A percentile compares a stretch with the other conserved stretches of the same genome.
Evolutionary conservation across 2,797 vertebrate species (phyloP).

Genomic region (Manis javanica): DNA sequence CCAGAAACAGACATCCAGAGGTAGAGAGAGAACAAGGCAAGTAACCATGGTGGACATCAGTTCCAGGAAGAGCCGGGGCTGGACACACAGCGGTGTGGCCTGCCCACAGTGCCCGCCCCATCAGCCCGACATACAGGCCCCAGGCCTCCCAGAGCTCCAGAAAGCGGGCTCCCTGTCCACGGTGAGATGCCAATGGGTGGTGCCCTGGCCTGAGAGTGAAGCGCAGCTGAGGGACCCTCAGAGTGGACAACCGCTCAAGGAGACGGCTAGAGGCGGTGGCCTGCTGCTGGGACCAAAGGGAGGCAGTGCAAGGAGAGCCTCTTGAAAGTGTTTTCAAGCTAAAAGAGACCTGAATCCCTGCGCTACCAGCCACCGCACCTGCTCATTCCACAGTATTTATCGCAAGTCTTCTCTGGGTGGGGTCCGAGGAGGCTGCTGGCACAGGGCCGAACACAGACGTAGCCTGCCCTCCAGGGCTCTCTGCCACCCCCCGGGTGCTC

Average conservation of each 20-base stretch:
- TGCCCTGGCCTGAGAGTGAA: not conserved
- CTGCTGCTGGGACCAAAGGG: fast-evolving
- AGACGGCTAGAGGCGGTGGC: fast-evolving
- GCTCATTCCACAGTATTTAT: fast-evolving
- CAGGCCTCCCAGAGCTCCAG: too few species aligned
- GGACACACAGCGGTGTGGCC: fast-evolving
- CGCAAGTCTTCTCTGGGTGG: fast-evolving
- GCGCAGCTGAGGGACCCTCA: fast-evolving
- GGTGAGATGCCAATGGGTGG: fast-evolving
- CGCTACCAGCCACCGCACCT: fast-evolving
- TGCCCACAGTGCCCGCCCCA: fast-evolving
- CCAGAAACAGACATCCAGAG: not conserved
- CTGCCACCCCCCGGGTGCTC: too few species aligned
- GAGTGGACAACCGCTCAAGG: fast-evolving
- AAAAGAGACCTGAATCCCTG: not conserved
- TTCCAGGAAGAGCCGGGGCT: not conserved
- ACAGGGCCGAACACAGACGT: fast-evolving
- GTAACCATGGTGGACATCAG: fast-evolving
- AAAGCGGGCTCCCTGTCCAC: fast-evolving
- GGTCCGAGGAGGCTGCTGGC: not conserved
- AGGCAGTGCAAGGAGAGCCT: fast-evolving
- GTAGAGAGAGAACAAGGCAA: fast-evolving
- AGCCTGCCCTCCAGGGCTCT: too few species aligned
- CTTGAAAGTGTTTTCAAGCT: not conserved
- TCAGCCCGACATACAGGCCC: fast-evolving